Conservation (phyloP, 2,888 invertebrate species). For the Chouioia cunea region DNA sequence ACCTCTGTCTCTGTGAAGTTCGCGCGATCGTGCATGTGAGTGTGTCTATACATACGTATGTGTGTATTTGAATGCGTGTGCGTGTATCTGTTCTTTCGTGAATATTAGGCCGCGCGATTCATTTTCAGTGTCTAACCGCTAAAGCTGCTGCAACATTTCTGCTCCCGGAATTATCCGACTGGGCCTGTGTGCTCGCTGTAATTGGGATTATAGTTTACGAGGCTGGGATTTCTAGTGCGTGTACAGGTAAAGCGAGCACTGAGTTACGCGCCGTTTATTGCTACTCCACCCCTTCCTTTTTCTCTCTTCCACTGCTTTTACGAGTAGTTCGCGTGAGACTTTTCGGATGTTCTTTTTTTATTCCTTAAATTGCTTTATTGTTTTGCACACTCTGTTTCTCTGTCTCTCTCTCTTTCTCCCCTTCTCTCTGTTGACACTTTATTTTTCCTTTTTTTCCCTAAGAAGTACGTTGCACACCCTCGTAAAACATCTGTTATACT, state of each 20-base stretch:
- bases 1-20: slow-evolving; percentile 29
- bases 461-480: neutral
- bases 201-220: slow-evolving; percentile 51
- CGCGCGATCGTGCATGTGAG: slow-evolving; percentile 22
- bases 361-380: slow-evolving; percentile 41
- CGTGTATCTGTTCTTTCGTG: slow-evolving; percentile 42
- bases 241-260: slow-evolving; percentile 29
- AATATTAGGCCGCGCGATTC: slow-evolving; percentile 45
- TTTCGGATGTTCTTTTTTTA: slow-evolving; percentile 13
- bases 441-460: neutral
- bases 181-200: slow-evolving; percentile 42
- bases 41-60: neutral
- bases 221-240: slow-evolving; percentile 20
- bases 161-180: no score
- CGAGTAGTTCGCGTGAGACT: no score
- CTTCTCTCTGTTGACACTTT: neutral
- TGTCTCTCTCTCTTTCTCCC: neutral
- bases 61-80: no score
- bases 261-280: slow-evolving; percentile 31
- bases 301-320: no score
- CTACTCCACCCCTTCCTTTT: neutral
- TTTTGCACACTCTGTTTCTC: slow-evolving; percentile 21
- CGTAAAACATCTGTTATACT: slow-evolving; percentile 25
- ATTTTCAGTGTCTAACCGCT: slow-evolving; percentile 1
- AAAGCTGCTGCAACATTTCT: no score